Conservation (phyloP, 2,113 vertebrate genomes). For the Tringa solitaria region DNA sequence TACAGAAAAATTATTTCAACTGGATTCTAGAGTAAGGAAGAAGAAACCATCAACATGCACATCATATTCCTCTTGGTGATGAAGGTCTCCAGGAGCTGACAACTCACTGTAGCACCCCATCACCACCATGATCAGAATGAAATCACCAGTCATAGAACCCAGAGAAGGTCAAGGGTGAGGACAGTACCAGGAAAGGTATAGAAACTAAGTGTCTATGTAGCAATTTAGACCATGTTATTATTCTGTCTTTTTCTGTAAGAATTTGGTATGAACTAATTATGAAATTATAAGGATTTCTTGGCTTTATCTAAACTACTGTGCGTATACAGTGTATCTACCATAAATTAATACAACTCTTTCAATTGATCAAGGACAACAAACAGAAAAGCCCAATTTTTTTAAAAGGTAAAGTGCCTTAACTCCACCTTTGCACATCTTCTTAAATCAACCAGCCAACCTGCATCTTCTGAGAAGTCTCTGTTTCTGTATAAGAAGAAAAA, state of each 20-base stretch:
- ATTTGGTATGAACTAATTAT: not conserved
- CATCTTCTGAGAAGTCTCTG: not conserved
- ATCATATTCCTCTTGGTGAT: not conserved
- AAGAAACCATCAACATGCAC: not conserved
- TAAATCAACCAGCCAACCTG: not conserved
- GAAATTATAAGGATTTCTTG: not conserved
- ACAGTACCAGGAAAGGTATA: not conserved
- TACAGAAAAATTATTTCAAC: not conserved
- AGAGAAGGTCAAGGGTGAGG: not conserved
- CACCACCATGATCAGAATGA: not conserved
- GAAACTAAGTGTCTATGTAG: not conserved
- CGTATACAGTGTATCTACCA: not conserved
- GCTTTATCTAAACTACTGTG: not conserved
- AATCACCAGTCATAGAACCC: not conserved
- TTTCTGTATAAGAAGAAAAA: not conserved
- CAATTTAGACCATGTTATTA: not conserved
- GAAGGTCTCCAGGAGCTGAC: not conserved
- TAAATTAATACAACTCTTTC: not conserved
- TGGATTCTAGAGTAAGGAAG: not conserved
- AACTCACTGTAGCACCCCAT: not conserved
- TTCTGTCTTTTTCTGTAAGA: not conserved
- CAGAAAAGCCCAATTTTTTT: not conserved
- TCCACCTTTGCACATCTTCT: not conserved
- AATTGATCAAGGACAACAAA: not conserved
- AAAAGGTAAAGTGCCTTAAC: not conserved